Conservation (phyloP, 2,113 vertebrate species). For the Ceratotherium simum region DNA sequence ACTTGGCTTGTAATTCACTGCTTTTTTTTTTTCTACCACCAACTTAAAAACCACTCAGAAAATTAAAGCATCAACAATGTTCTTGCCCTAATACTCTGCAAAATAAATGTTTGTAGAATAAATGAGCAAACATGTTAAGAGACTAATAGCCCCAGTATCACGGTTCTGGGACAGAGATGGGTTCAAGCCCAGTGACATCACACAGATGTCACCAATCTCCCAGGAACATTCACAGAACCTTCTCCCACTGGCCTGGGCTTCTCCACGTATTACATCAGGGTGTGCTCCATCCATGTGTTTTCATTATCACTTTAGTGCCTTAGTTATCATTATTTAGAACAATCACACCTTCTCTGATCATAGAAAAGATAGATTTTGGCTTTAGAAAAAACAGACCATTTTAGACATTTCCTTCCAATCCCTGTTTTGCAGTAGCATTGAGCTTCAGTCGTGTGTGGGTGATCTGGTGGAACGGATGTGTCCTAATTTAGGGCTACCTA, state of each 20-base stretch:
- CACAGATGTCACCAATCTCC: not conserved
- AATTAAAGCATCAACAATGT: not conserved
- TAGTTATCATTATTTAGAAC: not conserved
- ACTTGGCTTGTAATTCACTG: not conserved
- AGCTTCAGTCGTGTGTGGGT: not conserved
- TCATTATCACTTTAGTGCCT: not conserved
- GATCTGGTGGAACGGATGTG: fast-evolving
- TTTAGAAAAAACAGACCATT: not conserved
- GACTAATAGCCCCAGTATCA: fast-evolving
- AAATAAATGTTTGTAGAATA: not conserved
- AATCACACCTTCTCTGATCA: not conserved
- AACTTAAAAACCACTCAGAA: not conserved
- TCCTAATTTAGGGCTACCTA: not conserved
- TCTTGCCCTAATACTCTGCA: not conserved
- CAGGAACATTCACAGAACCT: not conserved
- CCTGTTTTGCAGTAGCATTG: too few relatives aligned
- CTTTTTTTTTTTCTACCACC: not conserved
- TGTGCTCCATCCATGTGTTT: not conserved
- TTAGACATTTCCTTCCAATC: not conserved
- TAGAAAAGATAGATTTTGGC: not conserved
- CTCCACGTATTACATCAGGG: too few relatives aligned
- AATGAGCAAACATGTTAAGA: not conserved
- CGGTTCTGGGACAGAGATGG: not conserved
- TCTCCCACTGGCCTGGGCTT: not conserved
- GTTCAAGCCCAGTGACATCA: not conserved